Evolutionary conservation across 2,113 vertebrate genomes (phyloP), one percentile per base, ranked within the genome.

Genomic region (Hydrolagus affinis): DNA sequence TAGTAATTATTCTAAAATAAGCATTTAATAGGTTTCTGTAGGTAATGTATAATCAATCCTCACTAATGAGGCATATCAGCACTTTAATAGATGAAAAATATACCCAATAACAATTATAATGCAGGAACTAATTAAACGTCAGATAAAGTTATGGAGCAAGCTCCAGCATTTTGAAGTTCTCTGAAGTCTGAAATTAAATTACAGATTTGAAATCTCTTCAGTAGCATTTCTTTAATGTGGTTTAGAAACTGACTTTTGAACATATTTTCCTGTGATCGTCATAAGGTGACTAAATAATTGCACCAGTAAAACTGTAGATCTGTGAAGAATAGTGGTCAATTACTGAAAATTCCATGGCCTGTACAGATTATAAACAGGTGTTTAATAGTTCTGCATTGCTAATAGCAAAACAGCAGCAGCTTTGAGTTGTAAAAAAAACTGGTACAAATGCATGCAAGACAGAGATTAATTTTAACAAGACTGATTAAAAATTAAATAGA

Each of bases 81-180:
- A 44, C 15, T 68, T 66, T 17, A 19, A 68, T 6, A 83, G 62
- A 62, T 78, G 60, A 17, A 80, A 80, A 74, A 74, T 74, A 74
- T 10, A 83, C 14, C 21, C 23, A 64, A 68, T 32, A 66, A 17
- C 78, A 83, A 66, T 68, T 83, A 66, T 28, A 83, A 32, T 68
- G 25, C 30, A 78, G 76, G 25, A 83, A 11, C 66, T 44, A 44
- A 44, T 44, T 44, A 44, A 44, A 44, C 44, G 6, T 66, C 25
- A 83, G 28, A 68, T n/a, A 15, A 83, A 11, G 15, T 3, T 8
- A 72, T 44, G 7, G 19, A 56, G 15, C 56, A 64, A 76, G 23
- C 25, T 64, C 8, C 14, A 30, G 25, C 14, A 62, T 4, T 25
- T 64, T 12, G n/a, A 77, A 77, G n/a, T 25, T 25, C 11, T 60